Base-by-base conservation (phyloP, 2,888 invertebrate genomes). In the Andrena haemorrhoa region DNA sequence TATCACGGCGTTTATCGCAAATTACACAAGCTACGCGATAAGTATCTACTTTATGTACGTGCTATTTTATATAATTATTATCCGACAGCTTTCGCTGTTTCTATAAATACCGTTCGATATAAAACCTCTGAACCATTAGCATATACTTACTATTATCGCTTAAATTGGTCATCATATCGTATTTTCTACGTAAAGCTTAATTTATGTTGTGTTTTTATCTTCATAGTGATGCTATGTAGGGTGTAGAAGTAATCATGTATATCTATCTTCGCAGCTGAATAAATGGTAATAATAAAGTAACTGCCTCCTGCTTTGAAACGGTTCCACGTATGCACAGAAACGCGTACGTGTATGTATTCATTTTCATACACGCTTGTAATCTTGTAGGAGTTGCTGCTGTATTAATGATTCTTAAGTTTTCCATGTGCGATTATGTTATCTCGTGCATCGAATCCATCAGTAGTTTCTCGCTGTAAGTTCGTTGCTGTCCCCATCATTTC, bases 1-100 rank as follows among this genome's bases (percentile, higher is more conserved):
- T 77, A 77, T 69, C 56, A 20, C 16, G 41, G 16, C 23, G n/a
- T 41, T 61, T 80, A 58, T 77, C 35, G 49, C 16, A 6, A 49
- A 75, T 49, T 58, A 51, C 12, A 16, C 16, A 3, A 35, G 41
- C 63, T 16, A 4, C 16, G 56, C 1, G 61, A n/a, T 35, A 16
- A 20, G 23, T 47, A 3, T 2, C n/a, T 41, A 16, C 29, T n/a
- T 16, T 23, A 10, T 23, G 0, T 35, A 3, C 12, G 69, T 26
- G 16, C 33, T 35, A 51, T 10, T 68, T 33, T 31, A 58, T 16
- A 35, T 23, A 31, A 60, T 35, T 12, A 23, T 20, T 12, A 70
- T 8, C 12, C n/a, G 12, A 31, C 1, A 20, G 56, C 1, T 51
- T 58, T 2, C 16, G 20, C 35, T 23, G 5, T 41, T 53, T 33